Conservation (phyloP, 2,797 vertebrate genomes). For the Pogonophryne albipinna region DNA sequence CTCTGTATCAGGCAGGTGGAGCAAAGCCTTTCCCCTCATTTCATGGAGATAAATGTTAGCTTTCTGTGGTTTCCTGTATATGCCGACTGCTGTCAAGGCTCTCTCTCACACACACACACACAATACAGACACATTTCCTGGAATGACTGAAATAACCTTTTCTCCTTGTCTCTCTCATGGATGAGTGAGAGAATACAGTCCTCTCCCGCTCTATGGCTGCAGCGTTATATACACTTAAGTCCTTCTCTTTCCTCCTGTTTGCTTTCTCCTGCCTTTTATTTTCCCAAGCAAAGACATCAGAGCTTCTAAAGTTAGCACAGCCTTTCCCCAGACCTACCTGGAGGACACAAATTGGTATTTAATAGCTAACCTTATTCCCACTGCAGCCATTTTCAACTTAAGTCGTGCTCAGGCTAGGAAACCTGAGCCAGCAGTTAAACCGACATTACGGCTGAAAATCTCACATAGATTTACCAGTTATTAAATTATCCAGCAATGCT, state of each 20-base stretch:
- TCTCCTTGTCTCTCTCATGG: conserved; percentile 54
- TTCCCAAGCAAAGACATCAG: conserved; percentile 35
- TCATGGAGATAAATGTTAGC: conserved; percentile 84
- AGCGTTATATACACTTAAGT: conserved; percentile 20
- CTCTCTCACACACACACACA: conserved; percentile 20
- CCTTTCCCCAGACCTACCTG: conserved; percentile 48
- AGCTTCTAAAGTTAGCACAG: conserved; percentile 41
- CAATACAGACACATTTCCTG: conserved; percentile 65
- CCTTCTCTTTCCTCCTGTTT: conserved; percentile 22
- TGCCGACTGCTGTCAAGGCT: conserved; percentile 61
- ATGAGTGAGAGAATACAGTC: conserved; percentile 63
- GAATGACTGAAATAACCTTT: conserved; percentile 66
- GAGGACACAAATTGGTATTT: conserved; percentile 58
- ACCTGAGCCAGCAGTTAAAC: conserved; percentile 41
- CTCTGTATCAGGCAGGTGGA: conserved; percentile 74
- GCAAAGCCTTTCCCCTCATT: conserved; percentile 70
- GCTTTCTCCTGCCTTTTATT: conserved; percentile 31
- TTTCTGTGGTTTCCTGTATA: conserved; percentile 80
- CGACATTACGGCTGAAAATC: conserved; percentile 30
- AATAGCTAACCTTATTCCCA: conserved; percentile 64
- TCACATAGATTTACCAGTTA: conserved; percentile 29
- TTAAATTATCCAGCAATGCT: conserved; percentile 33
- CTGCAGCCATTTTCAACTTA: conserved; percentile 66
- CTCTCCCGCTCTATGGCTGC: conserved; percentile 41
- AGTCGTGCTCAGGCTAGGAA: conserved; percentile 49